Evolutionary conservation across 2,113 vertebrate species (phyloP).

Genomic region (Lathamus discolor): DNA sequence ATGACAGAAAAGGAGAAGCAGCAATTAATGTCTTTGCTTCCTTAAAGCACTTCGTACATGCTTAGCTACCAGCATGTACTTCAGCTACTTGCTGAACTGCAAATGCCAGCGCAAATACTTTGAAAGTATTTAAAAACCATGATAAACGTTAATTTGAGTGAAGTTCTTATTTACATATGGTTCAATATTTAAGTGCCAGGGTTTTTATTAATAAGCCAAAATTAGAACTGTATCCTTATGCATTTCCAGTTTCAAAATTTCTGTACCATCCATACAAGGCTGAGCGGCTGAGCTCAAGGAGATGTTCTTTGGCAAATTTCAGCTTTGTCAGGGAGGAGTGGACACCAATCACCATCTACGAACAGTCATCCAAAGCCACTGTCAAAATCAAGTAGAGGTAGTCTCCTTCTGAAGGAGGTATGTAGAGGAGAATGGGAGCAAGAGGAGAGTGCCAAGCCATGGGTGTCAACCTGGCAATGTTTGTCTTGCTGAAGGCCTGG

Average conservation of each 20-base stretch:
- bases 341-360: neutral
- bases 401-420: neutral
- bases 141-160: neutral
- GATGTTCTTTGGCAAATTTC: neutral
- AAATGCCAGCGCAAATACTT: neutral
- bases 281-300: neutral
- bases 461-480: neutral
- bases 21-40: neutral
- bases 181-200: neutral
- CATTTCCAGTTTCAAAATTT: neutral
- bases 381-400: neutral
- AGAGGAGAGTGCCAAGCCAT: neutral
- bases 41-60: neutral
- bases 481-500: neutral
- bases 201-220: neutral
- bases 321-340: neutral
- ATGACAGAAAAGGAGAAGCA: neutral
- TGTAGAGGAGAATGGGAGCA: neutral
- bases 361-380: neutral
- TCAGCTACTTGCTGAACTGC: neutral
- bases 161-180: neutral
- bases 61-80: neutral
- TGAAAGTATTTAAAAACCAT: neutral
- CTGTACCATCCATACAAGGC: neutral
- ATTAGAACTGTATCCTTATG: neutral